phyloP scores from a whole-genome alignment of 1,140 invertebrate species.

The Drosophila ananassae region DNA sequence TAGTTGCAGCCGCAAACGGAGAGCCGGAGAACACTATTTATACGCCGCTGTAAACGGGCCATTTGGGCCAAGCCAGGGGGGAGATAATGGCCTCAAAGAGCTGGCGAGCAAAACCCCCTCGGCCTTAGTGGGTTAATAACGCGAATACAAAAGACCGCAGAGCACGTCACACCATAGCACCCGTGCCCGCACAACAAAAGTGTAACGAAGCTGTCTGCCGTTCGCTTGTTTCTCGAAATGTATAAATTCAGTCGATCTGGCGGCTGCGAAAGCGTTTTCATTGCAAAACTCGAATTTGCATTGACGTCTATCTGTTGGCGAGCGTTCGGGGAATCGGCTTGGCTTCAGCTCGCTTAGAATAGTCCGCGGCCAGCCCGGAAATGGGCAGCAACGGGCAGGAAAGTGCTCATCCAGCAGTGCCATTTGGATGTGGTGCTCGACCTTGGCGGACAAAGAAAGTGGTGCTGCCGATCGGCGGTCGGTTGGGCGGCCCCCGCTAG shows the following conservation, averaged over 20 bases:
- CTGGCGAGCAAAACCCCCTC: neutral
- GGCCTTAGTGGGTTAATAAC: conserved; percentile 55
- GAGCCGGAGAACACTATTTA: conserved; percentile 33
- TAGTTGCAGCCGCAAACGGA: conserved; percentile 30
- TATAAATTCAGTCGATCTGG: conserved; percentile 47
- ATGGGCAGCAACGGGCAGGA: neutral
- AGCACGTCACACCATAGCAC: conserved; percentile 14
- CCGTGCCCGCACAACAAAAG: conserved; percentile 22
- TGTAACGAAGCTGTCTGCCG: conserved; percentile 27
- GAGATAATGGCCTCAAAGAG: neutral
- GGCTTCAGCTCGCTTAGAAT: conserved; percentile 10
- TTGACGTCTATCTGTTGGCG: conserved; percentile 42
- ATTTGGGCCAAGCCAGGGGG: neutral
- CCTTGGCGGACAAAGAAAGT: neutral
- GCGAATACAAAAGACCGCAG: conserved; percentile 37
- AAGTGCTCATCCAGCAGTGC: too few relatives aligned
- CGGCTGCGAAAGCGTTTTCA: conserved; percentile 39
- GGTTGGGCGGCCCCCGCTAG: too few relatives aligned
- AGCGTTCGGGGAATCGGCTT: conserved; percentile 27
- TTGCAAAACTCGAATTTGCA: conserved; percentile 55
- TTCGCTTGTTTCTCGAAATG: conserved; percentile 1
- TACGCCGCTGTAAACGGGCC: conserved; percentile 33
- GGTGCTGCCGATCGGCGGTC: neutral
- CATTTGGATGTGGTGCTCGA: too few relatives aligned
- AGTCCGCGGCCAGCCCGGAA: conserved; percentile 3